Base-by-base conservation (phyloP, 2,888 invertebrate genomes). In the Spicauda simplicius region DNA sequence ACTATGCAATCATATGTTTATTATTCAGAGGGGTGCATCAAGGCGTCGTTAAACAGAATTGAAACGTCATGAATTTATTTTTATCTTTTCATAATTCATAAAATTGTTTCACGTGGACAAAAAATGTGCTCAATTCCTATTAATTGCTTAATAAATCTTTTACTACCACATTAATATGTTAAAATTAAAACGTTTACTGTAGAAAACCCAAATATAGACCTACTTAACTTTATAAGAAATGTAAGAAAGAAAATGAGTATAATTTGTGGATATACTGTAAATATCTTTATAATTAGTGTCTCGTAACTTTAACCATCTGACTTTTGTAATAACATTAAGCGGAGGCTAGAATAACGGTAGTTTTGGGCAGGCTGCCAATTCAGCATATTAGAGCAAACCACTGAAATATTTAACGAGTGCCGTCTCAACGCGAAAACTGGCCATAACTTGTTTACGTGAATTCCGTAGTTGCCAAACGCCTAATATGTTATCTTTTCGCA, bases 331-430 rank as follows among this genome's bases (percentile, higher is more conserved):
- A 53, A 59, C 65, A 65, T 59, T 53, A 65, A 58, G 20, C 30
- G 53, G 33, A 45, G 53, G 48, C 59, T 59, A 59, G 37, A 53
- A 59, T 58, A 65, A 52, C 58, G 19, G 64, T 41, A 48, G 59
- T 45, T 59, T 45, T 54, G 54, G 65, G 65, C 59, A 30, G 25
- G 45, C 19, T 65, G 65, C 65, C 65, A 65, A 65, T 65, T 65
- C 45, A 59, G 30, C 65, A 65, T 59, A 65, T 65, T 65, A 65
- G 54, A 59, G 45, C 54, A 52, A 30, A 59, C 65, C 58, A 18
- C 45, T 65, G 65, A 65, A 65, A 59, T 65, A 65, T 65, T 65
- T 65, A 65, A 65, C 65, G 54, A 59, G 45, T 65, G 54, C 54
- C 54, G 59, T 59, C 65, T 59, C 58, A 59, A 45, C 59, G 64